Evolutionary conservation across 2,888 invertebrate genomes (phyloP), one percentile per base, ranked within the genome.

Genomic region (Digitonthophagus gazella): DNA sequence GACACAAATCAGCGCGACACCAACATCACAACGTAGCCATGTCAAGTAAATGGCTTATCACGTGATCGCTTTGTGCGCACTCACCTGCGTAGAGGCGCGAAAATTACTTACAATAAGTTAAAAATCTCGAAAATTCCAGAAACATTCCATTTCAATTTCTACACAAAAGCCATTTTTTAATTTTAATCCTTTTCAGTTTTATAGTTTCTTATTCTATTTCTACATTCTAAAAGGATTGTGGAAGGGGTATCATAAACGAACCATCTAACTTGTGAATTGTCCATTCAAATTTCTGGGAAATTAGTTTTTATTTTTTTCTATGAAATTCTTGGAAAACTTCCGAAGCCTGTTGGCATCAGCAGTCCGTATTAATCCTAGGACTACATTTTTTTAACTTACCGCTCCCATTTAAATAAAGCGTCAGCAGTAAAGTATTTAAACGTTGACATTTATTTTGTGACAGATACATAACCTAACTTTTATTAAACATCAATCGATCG

Each of bases 31-130:
- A 65, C 44, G 61, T 16, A 65, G 15, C 65, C 15, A 65, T 65
- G 65, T 65, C 65, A 65, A 65, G 54, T 65, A 65, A 65, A 18
- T 19, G 18, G 58, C 54, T 54, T 54, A 54, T 65, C 65, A 65
- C 65, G 65, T 65, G 65, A 65, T 54, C 65, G 44, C 16, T 65
- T 65, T 44, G 28, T 44, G 28, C 28, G 28, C 28, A 44, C 28
- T 44, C 28, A 44, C 28, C 28, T 44, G 28, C 28, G 28, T 44
- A 44, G 28, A 44, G 11, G 28, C 28, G 28, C 11, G 28, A 44
- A 44, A 44, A 44, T 44, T n/a, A n/a, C n/a, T n/a, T n/a, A n/a
- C n/a, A n/a, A n/a, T n/a, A n/a, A n/a, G n/a, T n/a, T n/a, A 44
- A 44, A 44, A 44, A 44, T 44, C 28, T 44, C 11, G 6, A 44